A percentile compares a stretch with the other conserved stretches of the same genome.
Conservation (phyloP, 2,888 invertebrate species). For the Phorcus lineatus region DNA sequence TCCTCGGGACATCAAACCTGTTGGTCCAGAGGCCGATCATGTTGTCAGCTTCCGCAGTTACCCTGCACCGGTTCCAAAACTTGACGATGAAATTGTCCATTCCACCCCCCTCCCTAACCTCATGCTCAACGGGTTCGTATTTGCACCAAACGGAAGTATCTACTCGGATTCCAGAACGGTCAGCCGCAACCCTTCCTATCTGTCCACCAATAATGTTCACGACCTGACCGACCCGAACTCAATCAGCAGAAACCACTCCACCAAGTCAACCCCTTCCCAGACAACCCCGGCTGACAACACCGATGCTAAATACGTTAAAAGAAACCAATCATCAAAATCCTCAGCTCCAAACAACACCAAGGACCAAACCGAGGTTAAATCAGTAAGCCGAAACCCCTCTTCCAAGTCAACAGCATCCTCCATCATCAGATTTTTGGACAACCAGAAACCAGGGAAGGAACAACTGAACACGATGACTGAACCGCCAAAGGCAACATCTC, state of each 20-base stretch:
- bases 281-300: too few species aligned
- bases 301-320: too few species aligned
- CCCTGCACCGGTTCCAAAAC: conserved; percentile 23
- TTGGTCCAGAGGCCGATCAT: conserved; percentile 23
- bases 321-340: too few species aligned
- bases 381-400: not conserved
- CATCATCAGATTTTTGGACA: too few species aligned
- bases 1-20: not conserved
- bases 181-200: too few species aligned
- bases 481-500: not conserved
- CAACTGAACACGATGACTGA: not conserved
- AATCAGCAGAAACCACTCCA: too few species aligned
- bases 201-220: too few species aligned
- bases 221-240: too few species aligned
- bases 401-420: not conserved
- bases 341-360: not conserved
- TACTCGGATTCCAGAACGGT: too few species aligned
- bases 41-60: conserved; percentile 40
- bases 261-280: too few species aligned
- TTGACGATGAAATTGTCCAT: not conserved
- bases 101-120: not conserved
- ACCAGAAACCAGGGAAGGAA: not conserved
- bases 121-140: not conserved
- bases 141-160: not conserved
- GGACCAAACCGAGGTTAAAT: not conserved